phyloP scores from a whole-genome alignment of 2,797 vertebrate species.

The Gobionotothen gibberifrons region DNA sequence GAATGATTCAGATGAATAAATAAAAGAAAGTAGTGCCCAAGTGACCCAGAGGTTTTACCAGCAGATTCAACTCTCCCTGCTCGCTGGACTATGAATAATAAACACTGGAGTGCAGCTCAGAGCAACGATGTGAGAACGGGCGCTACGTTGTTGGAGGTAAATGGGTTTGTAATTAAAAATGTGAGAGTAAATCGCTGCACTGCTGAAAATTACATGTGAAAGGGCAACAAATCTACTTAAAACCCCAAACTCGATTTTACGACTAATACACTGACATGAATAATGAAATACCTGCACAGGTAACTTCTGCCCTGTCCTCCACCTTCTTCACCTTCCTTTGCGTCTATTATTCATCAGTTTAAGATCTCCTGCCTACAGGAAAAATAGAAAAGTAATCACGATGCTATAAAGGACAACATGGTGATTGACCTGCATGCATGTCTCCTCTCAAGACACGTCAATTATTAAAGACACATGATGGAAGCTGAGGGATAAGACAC shows the following conservation, averaged over 20 bases:
- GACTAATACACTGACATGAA: not conserved
- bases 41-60: conserved; percentile 17
- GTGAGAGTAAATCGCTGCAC: not conserved
- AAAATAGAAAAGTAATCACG: conserved; percentile 33
- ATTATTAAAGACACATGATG: conserved; percentile 48
- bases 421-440: conserved; percentile 14
- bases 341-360: conserved; percentile 62
- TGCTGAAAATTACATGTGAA: conserved; percentile 1
- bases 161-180: not conserved
- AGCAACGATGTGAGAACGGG: conserved; percentile 5
- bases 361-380: conserved; percentile 20
- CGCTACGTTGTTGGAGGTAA: conserved; percentile 9
- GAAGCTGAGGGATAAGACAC: conserved; percentile 15
- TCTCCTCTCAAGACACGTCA: conserved; percentile 25
- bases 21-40: conserved; percentile 33
- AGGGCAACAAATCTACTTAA: not conserved
- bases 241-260: not conserved
- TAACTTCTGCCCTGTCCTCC: not conserved
- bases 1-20: conserved; percentile 27
- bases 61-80: conserved; percentile 43
- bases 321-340: not conserved
- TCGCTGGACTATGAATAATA: conserved; percentile 36
- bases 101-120: conserved; percentile 30
- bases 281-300: not conserved
- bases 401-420: conserved; percentile 9